Evolutionary conservation across 2,113 vertebrate species (phyloP).

Genomic region (Malurus melanocephalus): DNA sequence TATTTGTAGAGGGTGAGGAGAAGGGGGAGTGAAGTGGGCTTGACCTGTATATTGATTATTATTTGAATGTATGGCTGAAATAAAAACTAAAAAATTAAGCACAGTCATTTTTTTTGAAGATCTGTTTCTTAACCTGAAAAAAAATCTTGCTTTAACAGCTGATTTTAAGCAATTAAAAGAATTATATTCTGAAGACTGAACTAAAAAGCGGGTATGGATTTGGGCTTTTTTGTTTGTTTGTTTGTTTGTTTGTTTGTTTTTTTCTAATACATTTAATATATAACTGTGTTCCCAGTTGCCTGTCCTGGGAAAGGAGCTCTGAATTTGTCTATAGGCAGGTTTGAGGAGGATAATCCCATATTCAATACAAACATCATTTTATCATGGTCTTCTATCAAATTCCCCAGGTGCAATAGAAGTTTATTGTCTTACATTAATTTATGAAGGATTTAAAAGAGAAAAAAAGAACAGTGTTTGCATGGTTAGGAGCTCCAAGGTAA

Average conservation of each 20-base stretch:
- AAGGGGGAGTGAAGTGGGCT: background rate
- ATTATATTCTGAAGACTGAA: background rate
- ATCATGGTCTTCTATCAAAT: background rate
- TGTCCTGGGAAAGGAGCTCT: background rate
- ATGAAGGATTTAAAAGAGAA: background rate
- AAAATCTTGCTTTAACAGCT: background rate
- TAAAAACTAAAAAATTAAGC: background rate
- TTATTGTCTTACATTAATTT: background rate
- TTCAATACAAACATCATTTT: background rate
- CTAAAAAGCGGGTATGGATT: background rate
- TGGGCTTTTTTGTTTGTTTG: fast-evolving
- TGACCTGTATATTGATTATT: background rate
- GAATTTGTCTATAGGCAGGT: background rate
- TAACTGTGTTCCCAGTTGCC: background rate
- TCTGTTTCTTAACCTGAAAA: background rate
- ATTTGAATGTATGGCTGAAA: background rate
- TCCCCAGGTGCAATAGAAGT: background rate
- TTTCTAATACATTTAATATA: background rate
- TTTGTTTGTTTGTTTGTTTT: too few species aligned
- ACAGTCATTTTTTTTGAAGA: background rate
- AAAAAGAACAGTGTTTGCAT: background rate
- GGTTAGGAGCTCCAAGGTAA: background rate
- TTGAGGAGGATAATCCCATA: background rate
- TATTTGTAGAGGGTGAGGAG: background rate
- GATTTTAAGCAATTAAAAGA: background rate